Conservation (phyloP, 2,797 vertebrate genomes). For the Dendrocincla tyrannina region DNA sequence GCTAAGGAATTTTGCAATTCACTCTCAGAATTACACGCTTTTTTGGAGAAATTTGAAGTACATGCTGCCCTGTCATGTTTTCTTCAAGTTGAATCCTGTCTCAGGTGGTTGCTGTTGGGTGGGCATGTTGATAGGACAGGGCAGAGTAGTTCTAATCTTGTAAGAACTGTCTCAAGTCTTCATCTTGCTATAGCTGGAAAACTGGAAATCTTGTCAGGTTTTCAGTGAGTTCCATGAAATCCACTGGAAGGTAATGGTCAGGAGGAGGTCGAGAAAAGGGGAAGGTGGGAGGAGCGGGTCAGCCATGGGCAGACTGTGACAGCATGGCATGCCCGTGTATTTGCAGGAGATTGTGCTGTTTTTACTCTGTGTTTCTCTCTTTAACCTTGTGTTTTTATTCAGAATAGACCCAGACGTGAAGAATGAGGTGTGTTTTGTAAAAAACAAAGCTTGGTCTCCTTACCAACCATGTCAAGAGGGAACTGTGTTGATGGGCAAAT, state of each 20-base stretch:
- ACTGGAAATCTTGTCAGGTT: neutral
- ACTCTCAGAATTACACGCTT: neutral
- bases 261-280: neutral
- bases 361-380: neutral
- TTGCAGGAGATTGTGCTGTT: neutral
- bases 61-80: neutral
- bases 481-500: accelerated
- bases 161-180: neutral
- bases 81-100: neutral
- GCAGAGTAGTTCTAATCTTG: neutral
- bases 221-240: neutral
- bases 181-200: neutral
- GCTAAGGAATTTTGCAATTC: neutral
- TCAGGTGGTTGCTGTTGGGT: neutral
- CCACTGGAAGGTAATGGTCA: neutral
- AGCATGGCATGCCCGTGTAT: accelerated
- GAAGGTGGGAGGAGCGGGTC: neutral
- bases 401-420: neutral
- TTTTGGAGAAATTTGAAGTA: neutral
- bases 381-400: neutral
- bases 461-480: neutral
- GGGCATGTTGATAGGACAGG: accelerated
- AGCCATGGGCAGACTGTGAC: neutral
- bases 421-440: neutral
- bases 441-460: neutral